Conservation (phyloP, 1,140 invertebrate species). For the Ectropis grisescens region DNA sequence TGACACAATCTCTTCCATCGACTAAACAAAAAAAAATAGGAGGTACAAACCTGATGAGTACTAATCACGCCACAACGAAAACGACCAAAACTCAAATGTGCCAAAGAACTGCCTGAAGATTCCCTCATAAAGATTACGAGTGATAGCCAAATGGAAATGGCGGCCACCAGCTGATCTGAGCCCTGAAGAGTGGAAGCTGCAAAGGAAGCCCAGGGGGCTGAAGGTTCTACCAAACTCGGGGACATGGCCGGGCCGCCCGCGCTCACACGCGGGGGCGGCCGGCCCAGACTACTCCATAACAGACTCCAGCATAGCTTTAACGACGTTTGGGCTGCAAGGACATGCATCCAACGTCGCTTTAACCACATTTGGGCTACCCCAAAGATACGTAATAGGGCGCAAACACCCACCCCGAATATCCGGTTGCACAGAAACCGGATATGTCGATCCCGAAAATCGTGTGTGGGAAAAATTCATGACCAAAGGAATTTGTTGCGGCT, state of each 20-base stretch:
- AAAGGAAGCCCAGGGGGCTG: conserved; percentile 31
- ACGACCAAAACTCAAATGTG: background rate
- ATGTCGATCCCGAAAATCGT: conserved; percentile 2
- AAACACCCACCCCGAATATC: no score
- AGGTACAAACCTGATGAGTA: no score
- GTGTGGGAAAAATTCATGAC: conserved; percentile 46
- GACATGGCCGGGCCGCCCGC: conserved; percentile 62
- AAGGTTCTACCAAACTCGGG: conserved; percentile 27
- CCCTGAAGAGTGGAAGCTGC: conserved; percentile 60
- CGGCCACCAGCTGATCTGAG: conserved; percentile 46
- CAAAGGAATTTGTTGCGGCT: conserved; percentile 48
- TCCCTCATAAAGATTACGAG: conserved; percentile 19
- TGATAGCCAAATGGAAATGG: conserved; percentile 66
- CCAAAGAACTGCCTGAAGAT: background rate
- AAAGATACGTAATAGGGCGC: background rate
- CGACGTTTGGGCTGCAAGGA: no score
- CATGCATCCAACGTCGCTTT: no score
- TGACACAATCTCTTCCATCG: no score
- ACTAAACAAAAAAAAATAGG: no score
- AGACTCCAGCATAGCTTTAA: no score
- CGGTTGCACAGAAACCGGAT: no score
- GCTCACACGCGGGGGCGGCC: conserved; percentile 41
- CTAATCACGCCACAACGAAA: no score
- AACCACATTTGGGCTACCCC: no score
- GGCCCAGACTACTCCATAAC: no score